Conservation (phyloP, 92 coral and sea anemone species). For the Pocillopora grandis region DNA sequence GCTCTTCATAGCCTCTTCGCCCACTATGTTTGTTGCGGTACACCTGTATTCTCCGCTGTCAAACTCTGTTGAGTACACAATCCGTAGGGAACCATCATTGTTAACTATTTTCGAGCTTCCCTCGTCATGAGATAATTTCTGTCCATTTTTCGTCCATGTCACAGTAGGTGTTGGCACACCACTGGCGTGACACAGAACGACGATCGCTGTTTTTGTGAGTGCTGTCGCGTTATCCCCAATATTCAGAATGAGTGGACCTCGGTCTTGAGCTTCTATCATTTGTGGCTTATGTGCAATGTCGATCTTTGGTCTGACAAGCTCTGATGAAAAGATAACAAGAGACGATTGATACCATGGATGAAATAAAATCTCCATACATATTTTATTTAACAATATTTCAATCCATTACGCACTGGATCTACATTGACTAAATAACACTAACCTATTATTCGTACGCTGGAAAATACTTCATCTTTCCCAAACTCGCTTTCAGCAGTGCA, state of each 20-base stretch:
- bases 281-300: background rate
- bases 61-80: background rate
- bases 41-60: constrained; percentile 70
- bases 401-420: too few relatives aligned
- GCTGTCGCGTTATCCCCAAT: constrained; percentile 70
- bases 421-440: constrained; percentile 24
- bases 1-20: constrained; percentile 28
- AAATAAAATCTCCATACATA: background rate
- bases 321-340: background rate
- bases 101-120: constrained; percentile 17
- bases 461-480: constrained; percentile 52
- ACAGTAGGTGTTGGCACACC: constrained; percentile 74
- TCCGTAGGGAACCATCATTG: constrained; percentile 35
- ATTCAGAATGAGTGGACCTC: constrained; percentile 53
- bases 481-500: constrained; percentile 56
- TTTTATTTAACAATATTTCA: too few relatives aligned
- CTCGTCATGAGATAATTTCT: constrained; percentile 8
- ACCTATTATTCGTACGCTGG: constrained; percentile 50
- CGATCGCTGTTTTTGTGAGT: constrained; percentile 53
- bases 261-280: constrained; percentile 31
- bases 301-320: constrained; percentile 15
- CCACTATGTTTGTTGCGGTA: constrained; percentile 52
- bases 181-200: constrained; percentile 55
- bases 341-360: background rate
- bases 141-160: constrained; percentile 66